Evolutionary conservation across 2,113 vertebrate genomes (phyloP), one percentile per base, ranked within the genome.

Genomic region (Euleptes europaea): DNA sequence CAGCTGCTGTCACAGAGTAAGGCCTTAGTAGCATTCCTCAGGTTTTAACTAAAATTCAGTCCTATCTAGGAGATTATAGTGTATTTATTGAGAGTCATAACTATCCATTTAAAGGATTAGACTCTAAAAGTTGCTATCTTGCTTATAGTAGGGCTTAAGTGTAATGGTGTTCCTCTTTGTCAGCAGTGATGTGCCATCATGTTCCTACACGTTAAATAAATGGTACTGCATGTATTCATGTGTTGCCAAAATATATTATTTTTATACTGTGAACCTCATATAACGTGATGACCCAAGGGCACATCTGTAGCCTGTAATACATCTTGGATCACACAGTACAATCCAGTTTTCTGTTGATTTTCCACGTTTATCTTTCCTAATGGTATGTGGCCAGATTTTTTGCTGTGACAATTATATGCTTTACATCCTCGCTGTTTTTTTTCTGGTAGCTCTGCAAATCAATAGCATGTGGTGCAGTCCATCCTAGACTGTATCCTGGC

Each of bases 381-480:
- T 84, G 84, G 71, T 51, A 40, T 44, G 51, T 28, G 19, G 79
- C 5, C 7, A 49, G 80, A 89, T 0, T 69, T 88, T 76, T 88
- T 19, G 84, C 2, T 12, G 28, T 51, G 2, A 31, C n/a, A 42
- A 40, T 49, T 83, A 1, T 7, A 9, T 60, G 42, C 26, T 84
- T 88, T 10, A 66, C 14, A 63, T 86, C 75, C 2, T 17, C 80
- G 19, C 19, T 57, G 4, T 63, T 75, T 2, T 75, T 2, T 83
- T 49, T 60, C 60, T 38, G 1, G 35, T 88, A 63, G 60, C 60
- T 21, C 13, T 70, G 35, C 69, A 35, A 38, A 38, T n/a, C 69
- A 69, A 69, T 69, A 35, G 66, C n/a, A 70, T 19, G 7, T 19
- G 14, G 35, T 38, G 19, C 35, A 70, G 4, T 9, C 69, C 19